A percentile compares a stretch with the other conserved stretches of the same genome.
Conservation (phyloP, 2,888 invertebrate species). For the Pegoplata infirma region DNA sequence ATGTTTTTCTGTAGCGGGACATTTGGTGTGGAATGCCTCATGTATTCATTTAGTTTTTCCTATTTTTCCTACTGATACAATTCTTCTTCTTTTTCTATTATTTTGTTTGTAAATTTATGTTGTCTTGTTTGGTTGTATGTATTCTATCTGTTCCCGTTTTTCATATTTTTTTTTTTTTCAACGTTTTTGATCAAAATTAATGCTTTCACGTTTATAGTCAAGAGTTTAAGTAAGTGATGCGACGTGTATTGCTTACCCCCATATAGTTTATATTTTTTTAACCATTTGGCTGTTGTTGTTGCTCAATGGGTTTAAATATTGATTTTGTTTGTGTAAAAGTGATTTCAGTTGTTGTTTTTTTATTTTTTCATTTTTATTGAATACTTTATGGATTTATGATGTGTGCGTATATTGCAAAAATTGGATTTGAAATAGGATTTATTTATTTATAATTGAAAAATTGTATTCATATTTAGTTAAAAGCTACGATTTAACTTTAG, state of each 20-base stretch:
- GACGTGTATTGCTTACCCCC: constrained; percentile 52
- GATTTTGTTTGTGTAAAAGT: constrained; percentile 44
- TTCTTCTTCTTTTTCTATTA: constrained; percentile 12
- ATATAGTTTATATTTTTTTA: background rate
- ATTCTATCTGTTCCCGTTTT: background rate
- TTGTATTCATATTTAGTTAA: background rate
- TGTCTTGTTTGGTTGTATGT: background rate
- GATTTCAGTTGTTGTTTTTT: constrained; percentile 61
- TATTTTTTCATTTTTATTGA: too few relatives aligned
- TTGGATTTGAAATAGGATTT: background rate
- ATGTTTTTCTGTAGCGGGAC: too few relatives aligned
- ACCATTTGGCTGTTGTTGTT: background rate
- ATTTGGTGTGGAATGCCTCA: too few relatives aligned
- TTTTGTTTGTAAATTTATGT: constrained; percentile 6
- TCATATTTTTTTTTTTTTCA: background rate
- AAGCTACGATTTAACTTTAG: too few relatives aligned
- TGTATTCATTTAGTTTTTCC: background rate
- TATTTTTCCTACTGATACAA: constrained; percentile 21
- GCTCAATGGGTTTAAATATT: background rate
- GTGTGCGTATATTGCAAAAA: constrained; percentile 9
- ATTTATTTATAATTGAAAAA: background rate
- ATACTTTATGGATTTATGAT: constrained; percentile 8
- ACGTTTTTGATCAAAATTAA: constrained; percentile 60
- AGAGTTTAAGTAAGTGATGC: constrained; percentile 59
- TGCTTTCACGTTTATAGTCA: constrained; percentile 54